These are phyloP conservation scores for Callocephalon fimbriatum DNA, from an alignment of 2,113 vertebrate species.

Conservation along the genomic window DNA sequence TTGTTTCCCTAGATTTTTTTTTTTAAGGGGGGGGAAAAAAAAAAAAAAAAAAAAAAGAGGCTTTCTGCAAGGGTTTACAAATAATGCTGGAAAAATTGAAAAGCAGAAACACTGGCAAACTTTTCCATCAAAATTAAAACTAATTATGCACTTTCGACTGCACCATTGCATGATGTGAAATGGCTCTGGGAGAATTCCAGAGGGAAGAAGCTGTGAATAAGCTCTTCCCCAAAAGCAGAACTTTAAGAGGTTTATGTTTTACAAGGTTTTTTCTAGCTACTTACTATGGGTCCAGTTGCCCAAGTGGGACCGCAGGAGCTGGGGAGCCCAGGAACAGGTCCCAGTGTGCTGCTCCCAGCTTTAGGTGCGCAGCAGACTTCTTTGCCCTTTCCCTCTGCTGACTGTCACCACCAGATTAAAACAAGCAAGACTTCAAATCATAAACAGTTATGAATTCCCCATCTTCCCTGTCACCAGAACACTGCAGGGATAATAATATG, in stretches of 20 bases:
- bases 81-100: not conserved
- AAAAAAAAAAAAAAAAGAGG: not conserved
- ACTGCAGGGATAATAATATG: not conserved
- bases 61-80: not conserved
- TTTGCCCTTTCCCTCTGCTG: not conserved
- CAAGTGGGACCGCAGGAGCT: not conserved
- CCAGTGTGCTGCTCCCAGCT: fast-evolving
- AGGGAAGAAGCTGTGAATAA: not conserved
- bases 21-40: no score
- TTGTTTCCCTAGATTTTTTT: no score
- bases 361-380: not conserved
- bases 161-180: not conserved
- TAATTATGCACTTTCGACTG: not conserved
- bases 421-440: not conserved
- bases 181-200: not conserved
- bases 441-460: not conserved
- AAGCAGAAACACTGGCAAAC: conserved; percentile 9
- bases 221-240: no score
- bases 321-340: not conserved
- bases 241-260: not conserved
- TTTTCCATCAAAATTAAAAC: not conserved
- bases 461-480: not conserved
- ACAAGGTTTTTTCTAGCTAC: not conserved
- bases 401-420: not conserved
- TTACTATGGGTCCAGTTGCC: fast-evolving